Conservation (phyloP, 2,797 vertebrate genomes). For the Pachyuromys duprasi region DNA sequence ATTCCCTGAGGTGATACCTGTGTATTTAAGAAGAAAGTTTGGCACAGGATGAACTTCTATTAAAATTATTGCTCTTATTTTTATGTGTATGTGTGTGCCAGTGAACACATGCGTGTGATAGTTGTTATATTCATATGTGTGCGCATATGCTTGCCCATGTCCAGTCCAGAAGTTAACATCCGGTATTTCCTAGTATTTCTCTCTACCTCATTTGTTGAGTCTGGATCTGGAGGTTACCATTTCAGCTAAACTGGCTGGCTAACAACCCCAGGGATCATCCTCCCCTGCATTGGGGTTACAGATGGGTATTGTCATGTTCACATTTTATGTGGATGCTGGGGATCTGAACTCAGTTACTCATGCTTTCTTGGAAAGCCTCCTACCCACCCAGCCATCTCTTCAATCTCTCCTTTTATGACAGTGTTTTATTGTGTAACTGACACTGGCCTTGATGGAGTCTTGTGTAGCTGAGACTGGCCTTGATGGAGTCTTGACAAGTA, state of each 20-base stretch:
- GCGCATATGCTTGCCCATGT: too few relatives aligned
- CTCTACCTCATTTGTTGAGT: not conserved
- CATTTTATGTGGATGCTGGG: not conserved
- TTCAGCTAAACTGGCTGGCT: not conserved
- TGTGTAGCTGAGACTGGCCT: not conserved
- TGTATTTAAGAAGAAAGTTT: not conserved
- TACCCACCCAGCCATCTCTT: not conserved
- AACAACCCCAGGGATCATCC: not conserved
- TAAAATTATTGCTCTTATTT: too few relatives aligned
- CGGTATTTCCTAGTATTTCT: too few relatives aligned
- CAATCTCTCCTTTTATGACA: not conserved
- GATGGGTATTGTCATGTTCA: not conserved
- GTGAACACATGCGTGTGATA: not conserved
- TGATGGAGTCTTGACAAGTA: not conserved
- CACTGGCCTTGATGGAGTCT: not conserved
- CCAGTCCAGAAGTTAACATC: not conserved
- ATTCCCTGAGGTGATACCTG: not conserved
- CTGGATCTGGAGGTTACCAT: not conserved
- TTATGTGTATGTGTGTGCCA: too few relatives aligned
- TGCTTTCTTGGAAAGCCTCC: not conserved
- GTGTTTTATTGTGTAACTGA: not conserved
- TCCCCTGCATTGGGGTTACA: not conserved
- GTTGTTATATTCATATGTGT: not conserved
- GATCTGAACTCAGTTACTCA: not conserved
- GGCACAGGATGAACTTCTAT: not conserved